phyloP scores from a whole-genome alignment of 2,113 vertebrate species.

The Puffinus mauretanicus region DNA sequence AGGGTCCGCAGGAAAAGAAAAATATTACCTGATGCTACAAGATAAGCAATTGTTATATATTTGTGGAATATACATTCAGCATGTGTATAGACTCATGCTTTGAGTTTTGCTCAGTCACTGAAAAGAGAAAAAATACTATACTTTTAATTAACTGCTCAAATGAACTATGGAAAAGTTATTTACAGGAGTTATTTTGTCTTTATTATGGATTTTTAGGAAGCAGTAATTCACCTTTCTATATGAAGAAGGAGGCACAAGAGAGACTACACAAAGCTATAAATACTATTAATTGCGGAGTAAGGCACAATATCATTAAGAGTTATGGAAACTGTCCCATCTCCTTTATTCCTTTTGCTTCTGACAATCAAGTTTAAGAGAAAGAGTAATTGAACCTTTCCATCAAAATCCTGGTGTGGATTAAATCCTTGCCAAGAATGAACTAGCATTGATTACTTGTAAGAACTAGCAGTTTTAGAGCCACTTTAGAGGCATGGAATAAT shows the following conservation, averaged over 20 bases:
- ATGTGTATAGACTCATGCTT: background rate
- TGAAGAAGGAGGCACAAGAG: background rate
- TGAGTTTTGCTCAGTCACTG: background rate
- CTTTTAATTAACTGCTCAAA: background rate
- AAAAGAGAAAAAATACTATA: background rate
- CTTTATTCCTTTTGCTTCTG: background rate
- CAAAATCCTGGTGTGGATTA: slow-evolving; percentile 27
- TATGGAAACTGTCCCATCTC: background rate
- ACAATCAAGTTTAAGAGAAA: slow-evolving; percentile 39
- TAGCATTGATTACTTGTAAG: slow-evolving; percentile 8
- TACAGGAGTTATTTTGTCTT: background rate
- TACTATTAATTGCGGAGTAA: slow-evolving; percentile 22
- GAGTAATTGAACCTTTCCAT: slow-evolving; percentile 11
- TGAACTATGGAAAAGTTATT: background rate
- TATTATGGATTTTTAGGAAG: slow-evolving; percentile 9
- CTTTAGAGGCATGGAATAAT: background rate
- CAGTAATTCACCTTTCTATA: background rate
- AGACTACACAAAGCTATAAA: background rate
- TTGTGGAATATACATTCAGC: background rate
- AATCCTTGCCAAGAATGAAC: background rate
- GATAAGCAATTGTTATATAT: background rate
- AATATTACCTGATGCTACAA: background rate
- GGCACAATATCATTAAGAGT: background rate
- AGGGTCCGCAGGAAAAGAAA: background rate
- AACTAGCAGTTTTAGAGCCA: background rate